phyloP scores from a whole-genome alignment of 2,113 vertebrate genomes.

The Sceloporus tristichus region DNA sequence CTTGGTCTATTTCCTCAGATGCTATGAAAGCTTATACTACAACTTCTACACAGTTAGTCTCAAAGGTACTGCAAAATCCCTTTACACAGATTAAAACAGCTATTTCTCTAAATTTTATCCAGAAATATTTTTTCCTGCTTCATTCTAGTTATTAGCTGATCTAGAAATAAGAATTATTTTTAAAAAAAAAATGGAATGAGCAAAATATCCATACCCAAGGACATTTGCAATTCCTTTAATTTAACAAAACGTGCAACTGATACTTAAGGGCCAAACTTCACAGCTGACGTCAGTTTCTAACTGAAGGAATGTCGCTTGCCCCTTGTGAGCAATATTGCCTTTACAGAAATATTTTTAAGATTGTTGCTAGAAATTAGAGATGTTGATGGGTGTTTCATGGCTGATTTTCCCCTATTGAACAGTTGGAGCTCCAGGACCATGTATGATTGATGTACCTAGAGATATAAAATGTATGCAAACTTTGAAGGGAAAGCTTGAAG shows the following conservation, averaged over 20 bases:
- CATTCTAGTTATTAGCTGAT: neutral
- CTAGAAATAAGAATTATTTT: neutral
- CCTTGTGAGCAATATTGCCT: neutral
- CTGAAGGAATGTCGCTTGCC: neutral
- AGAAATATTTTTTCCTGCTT: too few relatives aligned
- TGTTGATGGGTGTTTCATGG: neutral
- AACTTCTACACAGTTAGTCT: too few relatives aligned
- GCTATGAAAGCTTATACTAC: too few relatives aligned
- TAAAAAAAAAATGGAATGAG: too few relatives aligned
- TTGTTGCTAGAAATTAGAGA: neutral
- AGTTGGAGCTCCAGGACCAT: neutral
- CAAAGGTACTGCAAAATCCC: too few relatives aligned
- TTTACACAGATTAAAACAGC: too few relatives aligned
- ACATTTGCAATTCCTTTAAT: neutral
- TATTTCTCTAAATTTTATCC: too few relatives aligned
- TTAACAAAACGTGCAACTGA: neutral
- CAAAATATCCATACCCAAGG: neutral
- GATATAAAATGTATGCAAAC: neutral
- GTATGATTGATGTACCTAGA: too few relatives aligned
- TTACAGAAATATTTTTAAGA: neutral
- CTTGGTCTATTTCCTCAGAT: too few relatives aligned
- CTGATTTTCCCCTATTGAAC: neutral
- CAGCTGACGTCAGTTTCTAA: neutral
- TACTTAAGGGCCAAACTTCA: neutral
- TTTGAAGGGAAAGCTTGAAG: neutral